phyloP scores from a whole-genome alignment of 2,888 invertebrate species.

The Phrixothrix hirtus region DNA sequence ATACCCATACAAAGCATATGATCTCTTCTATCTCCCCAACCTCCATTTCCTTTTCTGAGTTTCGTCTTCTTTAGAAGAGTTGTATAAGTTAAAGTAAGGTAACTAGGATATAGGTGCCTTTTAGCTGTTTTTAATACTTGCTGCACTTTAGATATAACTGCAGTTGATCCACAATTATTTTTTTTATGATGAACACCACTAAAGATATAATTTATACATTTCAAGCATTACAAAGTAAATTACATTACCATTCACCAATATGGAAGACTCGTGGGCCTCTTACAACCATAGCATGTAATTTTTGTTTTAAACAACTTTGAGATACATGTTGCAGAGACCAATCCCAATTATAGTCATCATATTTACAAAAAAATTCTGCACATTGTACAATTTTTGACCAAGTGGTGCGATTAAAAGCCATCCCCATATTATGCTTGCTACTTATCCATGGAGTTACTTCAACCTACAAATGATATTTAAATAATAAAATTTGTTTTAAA shows the following conservation, averaged over 20 bases:
- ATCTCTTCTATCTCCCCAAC: slow-evolving; percentile 94
- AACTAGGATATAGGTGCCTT: slow-evolving; percentile 71
- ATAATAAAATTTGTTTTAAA: not conserved
- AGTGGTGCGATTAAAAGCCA: slow-evolving; percentile 87
- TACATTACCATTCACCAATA: slow-evolving; percentile 93
- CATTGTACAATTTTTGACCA: slow-evolving; percentile 85
- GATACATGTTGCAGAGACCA: slow-evolving; percentile 94
- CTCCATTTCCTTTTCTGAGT: slow-evolving; percentile 89
- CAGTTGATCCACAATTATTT: slow-evolving; percentile 84
- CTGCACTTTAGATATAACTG: slow-evolving; percentile 82
- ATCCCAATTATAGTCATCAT: slow-evolving; percentile 99
- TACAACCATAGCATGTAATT: slow-evolving; percentile 85
- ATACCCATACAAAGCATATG: slow-evolving; percentile 79
- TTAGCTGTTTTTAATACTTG: slow-evolving; percentile 73
- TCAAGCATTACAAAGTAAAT: no score
- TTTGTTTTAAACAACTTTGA: slow-evolving; percentile 75
- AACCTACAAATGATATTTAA: slow-evolving; percentile 61
- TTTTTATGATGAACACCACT: slow-evolving; percentile 97
- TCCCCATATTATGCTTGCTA: slow-evolving; percentile 99
- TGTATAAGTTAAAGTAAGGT: slow-evolving; percentile 68
- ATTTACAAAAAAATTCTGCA: slow-evolving; percentile 86
- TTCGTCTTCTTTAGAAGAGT: slow-evolving; percentile 74
- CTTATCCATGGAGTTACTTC: slow-evolving; percentile 94
- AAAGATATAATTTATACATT: no score
- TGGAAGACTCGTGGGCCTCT: slow-evolving; percentile 96